A percentile compares a stretch with the other conserved stretches of the same genome.
These are phyloP conservation scores for Geococcyx californianus DNA, from an alignment of 2,113 vertebrate genomes.

Conservation along the genomic window DNA sequence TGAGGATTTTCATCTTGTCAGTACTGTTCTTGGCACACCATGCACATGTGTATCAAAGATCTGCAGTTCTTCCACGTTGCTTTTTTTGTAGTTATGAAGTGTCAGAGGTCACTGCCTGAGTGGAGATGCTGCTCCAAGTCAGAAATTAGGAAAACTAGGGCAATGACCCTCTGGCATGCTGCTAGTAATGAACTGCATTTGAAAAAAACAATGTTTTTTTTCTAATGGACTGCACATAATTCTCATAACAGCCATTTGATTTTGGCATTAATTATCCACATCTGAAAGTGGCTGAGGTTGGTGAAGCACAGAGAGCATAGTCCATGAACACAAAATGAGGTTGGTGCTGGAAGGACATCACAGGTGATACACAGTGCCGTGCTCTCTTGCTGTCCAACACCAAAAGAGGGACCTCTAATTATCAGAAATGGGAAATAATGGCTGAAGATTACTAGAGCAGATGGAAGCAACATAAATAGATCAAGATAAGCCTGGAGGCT, in stretches of 20 bases:
- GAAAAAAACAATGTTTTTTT: not conserved
- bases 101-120: not conserved
- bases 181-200: not conserved
- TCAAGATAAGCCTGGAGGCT: not conserved
- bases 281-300: not conserved
- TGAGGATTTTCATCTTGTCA: slow-evolving; percentile 13
- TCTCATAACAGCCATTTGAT: not conserved
- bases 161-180: not conserved
- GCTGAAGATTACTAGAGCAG: not conserved
- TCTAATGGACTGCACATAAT: not conserved
- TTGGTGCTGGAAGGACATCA: not conserved
- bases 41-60: not conserved
- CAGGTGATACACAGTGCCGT: not conserved
- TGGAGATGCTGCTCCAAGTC: not conserved
- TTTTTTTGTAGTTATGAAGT: not conserved
- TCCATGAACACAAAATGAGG: not conserved
- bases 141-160: not conserved
- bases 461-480: not conserved
- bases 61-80: not conserved
- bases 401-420: not conserved
- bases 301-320: not conserved
- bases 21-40: not conserved
- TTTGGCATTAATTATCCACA: not conserved
- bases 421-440: not conserved
- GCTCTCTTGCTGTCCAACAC: not conserved